Evolutionary conservation across 2,113 vertebrate species (phyloP).

Genomic region (Octodon degus): DNA sequence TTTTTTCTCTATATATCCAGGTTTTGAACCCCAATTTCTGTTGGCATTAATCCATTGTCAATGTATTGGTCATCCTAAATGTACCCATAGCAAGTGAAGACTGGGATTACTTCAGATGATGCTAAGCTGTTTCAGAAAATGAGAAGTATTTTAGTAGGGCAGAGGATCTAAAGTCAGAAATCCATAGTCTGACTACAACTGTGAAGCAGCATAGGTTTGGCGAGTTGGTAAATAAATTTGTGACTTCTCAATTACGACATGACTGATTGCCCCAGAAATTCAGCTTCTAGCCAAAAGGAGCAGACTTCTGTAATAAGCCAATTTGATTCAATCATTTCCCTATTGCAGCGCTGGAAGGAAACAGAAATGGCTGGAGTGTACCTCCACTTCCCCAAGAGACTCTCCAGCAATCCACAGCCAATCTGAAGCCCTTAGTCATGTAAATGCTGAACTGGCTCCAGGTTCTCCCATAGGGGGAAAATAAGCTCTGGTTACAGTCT

Average conservation of each 20-base stretch:
- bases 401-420: accelerated
- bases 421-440: neutral
- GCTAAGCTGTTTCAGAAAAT: accelerated
- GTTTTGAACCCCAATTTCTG: neutral
- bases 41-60: accelerated
- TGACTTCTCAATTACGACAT: neutral
- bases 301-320: neutral
- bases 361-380: neutral
- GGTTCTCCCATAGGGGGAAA: neutral
- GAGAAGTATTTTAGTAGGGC: neutral
- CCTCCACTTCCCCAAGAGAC: neutral
- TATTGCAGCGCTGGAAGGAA: neutral
- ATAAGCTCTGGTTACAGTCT: accelerated
- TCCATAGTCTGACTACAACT: accelerated
- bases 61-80: accelerated
- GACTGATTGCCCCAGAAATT: neutral
- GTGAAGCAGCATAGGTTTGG: accelerated
- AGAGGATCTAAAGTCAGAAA: neutral
- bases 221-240: neutral
- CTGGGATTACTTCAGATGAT: accelerated
- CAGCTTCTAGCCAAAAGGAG: neutral
- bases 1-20: accelerated
- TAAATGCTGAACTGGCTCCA: neutral
- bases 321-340: neutral
- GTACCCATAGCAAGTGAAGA: accelerated